Conservation (phyloP, 1,140 invertebrate species). For the Euschistus heros region DNA sequence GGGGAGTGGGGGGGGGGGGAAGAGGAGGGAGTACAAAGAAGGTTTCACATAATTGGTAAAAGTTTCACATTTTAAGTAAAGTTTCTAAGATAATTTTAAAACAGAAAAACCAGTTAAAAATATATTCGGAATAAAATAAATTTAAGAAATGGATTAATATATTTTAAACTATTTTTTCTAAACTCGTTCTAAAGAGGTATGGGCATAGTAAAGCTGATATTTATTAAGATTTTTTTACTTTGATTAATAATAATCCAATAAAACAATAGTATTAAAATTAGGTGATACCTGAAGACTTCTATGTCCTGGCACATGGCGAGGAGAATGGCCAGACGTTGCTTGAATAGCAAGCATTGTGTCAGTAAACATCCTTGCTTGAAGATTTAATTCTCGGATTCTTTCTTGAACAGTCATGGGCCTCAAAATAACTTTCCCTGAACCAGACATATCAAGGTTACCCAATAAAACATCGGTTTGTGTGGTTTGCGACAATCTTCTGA, state of each 20-base stretch:
- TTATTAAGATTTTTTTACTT: not conserved
- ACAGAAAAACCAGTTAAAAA: too few species aligned
- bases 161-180: not conserved
- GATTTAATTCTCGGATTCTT: conserved; percentile 41
- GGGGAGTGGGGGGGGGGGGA: too few species aligned
- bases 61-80: too few species aligned
- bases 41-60: too few species aligned
- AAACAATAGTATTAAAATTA: not conserved
- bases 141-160: too few species aligned
- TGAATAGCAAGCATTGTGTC: conserved; percentile 42
- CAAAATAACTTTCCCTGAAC: conserved; percentile 36
- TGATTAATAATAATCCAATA: not conserved
- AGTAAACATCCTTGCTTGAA: conserved; percentile 42
- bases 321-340: conserved; percentile 32
- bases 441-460: conserved; percentile 38
- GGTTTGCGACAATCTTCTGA: conserved; percentile 41
- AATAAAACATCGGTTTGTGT: conserved; percentile 42
- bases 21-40: too few species aligned
- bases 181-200: not conserved
- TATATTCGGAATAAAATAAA: too few species aligned
- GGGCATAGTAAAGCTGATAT: not conserved
- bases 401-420: conserved; percentile 41
- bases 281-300: conserved; percentile 37
- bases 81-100: too few species aligned
- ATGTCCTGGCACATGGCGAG: conserved; percentile 34